Evolutionary conservation across 2,113 vertebrate genomes (phyloP).

Genomic region (Girardinichthys multiradiatus): DNA sequence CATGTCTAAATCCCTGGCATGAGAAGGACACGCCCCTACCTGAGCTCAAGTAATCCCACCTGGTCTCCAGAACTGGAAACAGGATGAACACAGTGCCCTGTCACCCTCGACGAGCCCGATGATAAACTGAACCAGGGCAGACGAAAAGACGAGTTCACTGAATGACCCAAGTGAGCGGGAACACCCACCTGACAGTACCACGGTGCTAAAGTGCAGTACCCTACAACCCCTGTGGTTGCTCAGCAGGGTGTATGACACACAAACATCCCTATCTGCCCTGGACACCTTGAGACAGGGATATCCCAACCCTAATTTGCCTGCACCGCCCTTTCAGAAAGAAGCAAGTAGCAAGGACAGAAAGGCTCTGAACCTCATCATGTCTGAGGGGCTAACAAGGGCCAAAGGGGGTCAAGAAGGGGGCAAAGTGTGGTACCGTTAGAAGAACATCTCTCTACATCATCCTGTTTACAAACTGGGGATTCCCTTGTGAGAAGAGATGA

Average conservation of each 20-base stretch:
- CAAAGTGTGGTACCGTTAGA: slow-evolving; percentile 46
- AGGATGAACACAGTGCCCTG: slow-evolving; percentile 45
- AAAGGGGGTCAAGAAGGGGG: slow-evolving; percentile 35
- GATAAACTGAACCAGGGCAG: slow-evolving; percentile 56
- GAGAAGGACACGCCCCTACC: slow-evolving; percentile 72
- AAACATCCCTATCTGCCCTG: slow-evolving; percentile 67
- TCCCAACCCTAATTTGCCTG: slow-evolving; percentile 70
- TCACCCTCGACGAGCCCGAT: slow-evolving; percentile 32
- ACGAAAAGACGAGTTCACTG: slow-evolving; percentile 47
- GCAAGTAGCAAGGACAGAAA: slow-evolving; percentile 2
- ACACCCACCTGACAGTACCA: slow-evolving; percentile 78
- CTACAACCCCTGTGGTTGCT: slow-evolving; percentile 33
- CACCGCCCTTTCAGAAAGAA: slow-evolving; percentile 54
- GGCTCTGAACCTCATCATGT: not conserved
- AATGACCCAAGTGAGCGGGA: slow-evolving; percentile 54
- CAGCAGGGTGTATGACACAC: slow-evolving; percentile 44
- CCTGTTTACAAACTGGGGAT: slow-evolving; percentile 73
- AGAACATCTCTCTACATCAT: slow-evolving; percentile 66
- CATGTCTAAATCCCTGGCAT: slow-evolving; percentile 1
- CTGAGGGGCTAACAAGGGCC: slow-evolving; percentile 27
- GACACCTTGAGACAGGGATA: slow-evolving; percentile 80
- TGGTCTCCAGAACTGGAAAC: slow-evolving; percentile 55
- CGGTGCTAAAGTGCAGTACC: slow-evolving; percentile 27
- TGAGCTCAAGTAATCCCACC: slow-evolving; percentile 76
- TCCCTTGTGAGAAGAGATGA: slow-evolving; percentile 49